Base-by-base conservation (phyloP, 2,113 vertebrate species). In the Hystrix brachyura region DNA sequence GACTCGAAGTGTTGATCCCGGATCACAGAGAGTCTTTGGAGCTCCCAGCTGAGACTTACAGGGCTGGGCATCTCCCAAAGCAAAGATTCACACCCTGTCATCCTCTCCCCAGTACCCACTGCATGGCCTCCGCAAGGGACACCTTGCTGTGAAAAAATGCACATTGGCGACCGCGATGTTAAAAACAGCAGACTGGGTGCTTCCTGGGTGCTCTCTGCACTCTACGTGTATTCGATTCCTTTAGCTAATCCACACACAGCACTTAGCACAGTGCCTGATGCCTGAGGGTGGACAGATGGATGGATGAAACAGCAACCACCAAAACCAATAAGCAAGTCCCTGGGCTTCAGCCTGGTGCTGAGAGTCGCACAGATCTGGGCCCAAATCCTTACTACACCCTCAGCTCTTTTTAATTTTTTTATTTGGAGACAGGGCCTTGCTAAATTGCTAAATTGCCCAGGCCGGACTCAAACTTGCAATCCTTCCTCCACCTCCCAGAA, bases 121-220 rank as follows among this genome's bases (percentile, higher is more conserved):
- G 5, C 11, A 5, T 5, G 43, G 46, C n/a, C 38, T 76, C 48
- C 1, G 27, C 18, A 21, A 81, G 87, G 9, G 7, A 23, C 48
- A 4, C 11, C 9, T 43, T 43, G 0, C 19, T 0, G 7, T 1
- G 23, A 4, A 51, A 7, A 65, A 23, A 18, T 10, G 25, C 5
- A 0, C 11, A 4, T 19, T 25, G 21, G 23, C 48, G 13, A 53
- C 46, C n/a, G 18, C 19, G 57, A 14, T 23, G 29, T 46, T 38
- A 0, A 83, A 4, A 51, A 55, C 1, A 10, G 11, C n/a, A 21
- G 21, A 15, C 51, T 3, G 11, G 4, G 23, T 5, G 0, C 29
- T 23, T 3, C 6, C 34, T 1, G 1, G 7, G 1, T 0, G 27
- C 25, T 23, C 27, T 5, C 0, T 2, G 38, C 29, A 3, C 19